A percentile compares a stretch with the other conserved stretches of the same genome.
These are phyloP conservation scores for Amblyjoppa fuscipennis DNA, from an alignment of 2,888 invertebrate species.

Conservation along the genomic window DNA sequence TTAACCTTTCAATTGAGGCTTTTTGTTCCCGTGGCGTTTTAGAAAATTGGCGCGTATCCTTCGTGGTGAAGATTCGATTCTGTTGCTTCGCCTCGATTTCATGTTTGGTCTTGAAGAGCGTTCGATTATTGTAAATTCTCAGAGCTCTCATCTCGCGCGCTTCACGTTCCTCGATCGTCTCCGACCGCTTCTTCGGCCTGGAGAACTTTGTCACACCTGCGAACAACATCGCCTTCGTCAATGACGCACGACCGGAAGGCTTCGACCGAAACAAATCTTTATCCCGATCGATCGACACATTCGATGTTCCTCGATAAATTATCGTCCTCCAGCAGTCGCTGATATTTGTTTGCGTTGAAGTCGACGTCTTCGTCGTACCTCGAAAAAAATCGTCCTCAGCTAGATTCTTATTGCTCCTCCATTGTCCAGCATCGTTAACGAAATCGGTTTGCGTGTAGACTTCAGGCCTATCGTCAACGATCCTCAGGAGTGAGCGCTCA, in stretches of 20 bases:
- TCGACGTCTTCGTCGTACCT: conserved; percentile 1
- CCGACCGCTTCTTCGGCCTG: conserved; percentile 5
- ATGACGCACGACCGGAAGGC: not conserved
- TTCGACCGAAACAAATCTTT: conserved; percentile 8
- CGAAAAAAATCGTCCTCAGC: not conserved
- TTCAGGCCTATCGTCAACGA: not conserved
- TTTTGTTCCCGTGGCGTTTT: not conserved
- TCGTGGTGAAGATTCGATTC: not conserved
- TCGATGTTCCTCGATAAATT: not conserved
- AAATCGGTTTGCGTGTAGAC: conserved; percentile 24
- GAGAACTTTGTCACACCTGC: conserved; percentile 4
- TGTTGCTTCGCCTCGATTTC: conserved; percentile 65
- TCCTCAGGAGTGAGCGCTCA: not conserved
- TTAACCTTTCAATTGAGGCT: not conserved
- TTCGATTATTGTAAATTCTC: conserved; percentile 73
- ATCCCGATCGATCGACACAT: not conserved
- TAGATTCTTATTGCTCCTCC: not conserved
- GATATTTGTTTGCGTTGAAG: conserved; percentile 37
- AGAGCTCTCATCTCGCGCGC: conserved; percentile 72
- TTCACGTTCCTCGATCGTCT: conserved; percentile 63
- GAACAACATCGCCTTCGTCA: not conserved
- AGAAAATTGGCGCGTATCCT: not conserved
- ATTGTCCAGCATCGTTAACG: not conserved
- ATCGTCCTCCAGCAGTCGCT: conserved; percentile 25
- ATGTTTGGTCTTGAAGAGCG: conserved; percentile 70